Evolutionary conservation across 2,113 vertebrate species (phyloP), one percentile per base, ranked within the genome.

Genomic region (Urocitellus parryii): DNA sequence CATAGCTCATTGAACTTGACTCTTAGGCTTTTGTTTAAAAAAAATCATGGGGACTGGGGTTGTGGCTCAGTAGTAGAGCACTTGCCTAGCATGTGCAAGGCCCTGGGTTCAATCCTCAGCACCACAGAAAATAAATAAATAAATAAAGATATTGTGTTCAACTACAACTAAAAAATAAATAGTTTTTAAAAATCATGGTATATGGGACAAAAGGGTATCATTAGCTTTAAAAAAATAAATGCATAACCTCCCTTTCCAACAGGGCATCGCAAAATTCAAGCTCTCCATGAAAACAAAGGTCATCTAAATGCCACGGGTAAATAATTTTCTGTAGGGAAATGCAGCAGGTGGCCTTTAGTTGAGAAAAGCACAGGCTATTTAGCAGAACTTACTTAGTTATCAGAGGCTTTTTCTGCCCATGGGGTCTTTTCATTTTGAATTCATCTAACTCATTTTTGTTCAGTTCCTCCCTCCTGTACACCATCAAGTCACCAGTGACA

Each of bases 361-460:
- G 84, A 96, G 93, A 97, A 97, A 95, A 97, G 98, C 98, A 98
- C 97, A 95, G 97, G 93, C 95, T 97, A 34, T 84, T 91, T 89
- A 90, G 97, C 96, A 96, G 93, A 96, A 96, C 83, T 96, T 80
- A 84, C 89, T 96, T 25, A 12, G 5, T 27, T 79, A 20, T 48
- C 56, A 1, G 73, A 17, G 73, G 63, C 56, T 74, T 67, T 89
- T 80, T 88, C 88, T 90, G 37, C 91, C 37, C 27, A 1, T 24
- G 58, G 65, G 34, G 51, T 42, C 92, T 97, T 96, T 97, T 95
- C 95, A 87, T 96, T 98, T 76, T 29, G 68, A 73, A 90, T 45
- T 51, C 37, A 6, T 77, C 61, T 88, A 91, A 89, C 45, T 76
- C 58, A 27, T 24, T 97, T 96, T 96, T 2, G 67, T 96, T 95